Base-by-base conservation (phyloP, 2,888 invertebrate genomes). In the Phoenoteleia sp. region DNA sequence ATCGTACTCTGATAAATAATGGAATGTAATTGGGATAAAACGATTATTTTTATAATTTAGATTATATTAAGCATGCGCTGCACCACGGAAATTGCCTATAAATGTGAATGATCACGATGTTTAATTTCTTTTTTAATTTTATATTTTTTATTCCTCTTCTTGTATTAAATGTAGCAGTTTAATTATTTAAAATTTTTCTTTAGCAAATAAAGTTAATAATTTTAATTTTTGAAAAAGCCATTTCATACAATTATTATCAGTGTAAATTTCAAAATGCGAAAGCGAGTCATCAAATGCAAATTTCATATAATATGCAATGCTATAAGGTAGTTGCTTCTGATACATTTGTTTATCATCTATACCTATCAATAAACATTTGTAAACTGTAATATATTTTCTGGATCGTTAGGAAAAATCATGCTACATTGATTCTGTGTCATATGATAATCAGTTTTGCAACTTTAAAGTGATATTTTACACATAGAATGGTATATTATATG, bases 331-430 rank as follows among this genome's bases (percentile, higher is more conserved):
- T 9, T 33, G 33, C 11, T 33, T 9, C 11, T 33, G 11, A 33
- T 9, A 33, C 2, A 33, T 33, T 9, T 33, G 2, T 33, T 33
- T 2, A 33, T 33, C 11, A 33, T 39, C 81, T 62, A 39, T 83
- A 71, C 23, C 56, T 56, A 29, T 82, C 77, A 0, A 71, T 80
- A 39, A 80, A 75, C 1, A 80, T 33, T n/a, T n/a, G n/a, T n/a
- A n/a, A n/a, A n/a, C n/a, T n/a, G n/a, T n/a, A n/a, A n/a, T n/a
- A n/a, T 45, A 27, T 74, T 54, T 39, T 52, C 42, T 2, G 7
- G 7, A 2, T 9, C 11, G 0, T 23, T 21, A 0, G 74, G 69
- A 21, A 67, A 49, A 11, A 67, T 21, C 19, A 74, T 64, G 56
- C 45, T 67, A 29, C 36, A 23, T 29, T 64, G 47, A 47, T 71